A percentile compares a stretch with the other conserved stretches of the same genome.
Conservation (phyloP, 2,888 invertebrate genomes). For the Chymomyza fuscimana region DNA sequence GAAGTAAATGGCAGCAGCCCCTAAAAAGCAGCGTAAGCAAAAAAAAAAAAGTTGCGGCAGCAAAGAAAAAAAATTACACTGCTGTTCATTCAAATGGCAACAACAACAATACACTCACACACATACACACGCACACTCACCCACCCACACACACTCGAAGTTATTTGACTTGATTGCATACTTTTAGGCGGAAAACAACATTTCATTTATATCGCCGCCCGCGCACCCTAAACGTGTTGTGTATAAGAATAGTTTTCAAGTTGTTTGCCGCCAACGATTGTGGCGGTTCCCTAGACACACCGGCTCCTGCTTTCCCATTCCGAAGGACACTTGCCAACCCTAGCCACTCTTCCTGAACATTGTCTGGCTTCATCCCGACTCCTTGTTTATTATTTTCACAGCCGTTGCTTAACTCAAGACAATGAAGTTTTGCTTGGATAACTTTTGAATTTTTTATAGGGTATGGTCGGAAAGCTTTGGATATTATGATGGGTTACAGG, state of each 20-base stretch:
- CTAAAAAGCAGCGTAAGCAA: slow-evolving; percentile 11
- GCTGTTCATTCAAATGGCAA: slow-evolving; percentile 41
- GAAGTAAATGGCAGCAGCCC: slow-evolving; percentile 1
- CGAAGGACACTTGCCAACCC: background rate
- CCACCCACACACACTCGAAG: slow-evolving; percentile 40
- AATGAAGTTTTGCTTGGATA: slow-evolving; percentile 23
- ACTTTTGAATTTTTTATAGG: slow-evolving; percentile 10
- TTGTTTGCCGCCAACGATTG: slow-evolving; percentile 21
- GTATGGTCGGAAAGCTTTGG: background rate
- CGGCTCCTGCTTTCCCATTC: background rate
- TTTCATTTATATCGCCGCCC: slow-evolving; percentile 43
- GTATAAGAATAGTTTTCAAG: slow-evolving; percentile 54
- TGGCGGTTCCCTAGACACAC: background rate
- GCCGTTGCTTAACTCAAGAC: slow-evolving; percentile 27
- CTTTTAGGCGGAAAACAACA: slow-evolving; percentile 56
- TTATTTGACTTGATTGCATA: slow-evolving; percentile 67
- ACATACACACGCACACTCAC: background rate
- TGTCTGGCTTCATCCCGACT: background rate
- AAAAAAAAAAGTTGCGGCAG: slow-evolving; percentile 51
- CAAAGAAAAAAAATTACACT: slow-evolving; percentile 33
- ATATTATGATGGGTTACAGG: too few species aligned
- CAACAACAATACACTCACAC: slow-evolving; percentile 6
- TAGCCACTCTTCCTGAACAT: background rate
- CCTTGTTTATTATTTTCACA: slow-evolving; percentile 6
- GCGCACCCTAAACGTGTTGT: slow-evolving; percentile 45